These are phyloP conservation scores for Fopius arisanus DNA, from an alignment of 1,140 invertebrate species.

Conservation along the genomic window DNA sequence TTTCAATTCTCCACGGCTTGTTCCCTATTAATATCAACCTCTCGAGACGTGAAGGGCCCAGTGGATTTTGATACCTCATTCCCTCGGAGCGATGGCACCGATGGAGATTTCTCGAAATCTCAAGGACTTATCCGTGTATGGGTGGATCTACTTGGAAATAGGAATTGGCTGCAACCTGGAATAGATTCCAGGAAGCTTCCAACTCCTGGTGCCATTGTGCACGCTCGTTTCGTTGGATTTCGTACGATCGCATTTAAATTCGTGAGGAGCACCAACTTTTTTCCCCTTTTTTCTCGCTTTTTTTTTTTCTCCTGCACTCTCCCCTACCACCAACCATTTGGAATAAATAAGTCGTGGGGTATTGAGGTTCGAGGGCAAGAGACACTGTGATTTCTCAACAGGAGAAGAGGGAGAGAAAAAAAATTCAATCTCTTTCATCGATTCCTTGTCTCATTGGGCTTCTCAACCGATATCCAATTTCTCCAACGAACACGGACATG, in stretches of 20 bases:
- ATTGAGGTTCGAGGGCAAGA: neutral
- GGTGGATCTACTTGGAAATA: neutral
- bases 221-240: conserved; percentile 12
- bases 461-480: conserved; percentile 25
- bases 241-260: conserved; percentile 14
- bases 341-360: conserved; percentile 15
- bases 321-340: neutral
- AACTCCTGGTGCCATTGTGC: conserved; percentile 5
- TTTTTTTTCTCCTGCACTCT: neutral
- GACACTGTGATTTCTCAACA: neutral
- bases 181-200: conserved; percentile 12
- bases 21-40: neutral
- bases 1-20: conserved; percentile 20
- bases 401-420: neutral
- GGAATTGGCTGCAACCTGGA: conserved; percentile 8
- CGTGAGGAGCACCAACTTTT: conserved; percentile 7
- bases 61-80: neutral
- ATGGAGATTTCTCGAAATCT: conserved; percentile 9
- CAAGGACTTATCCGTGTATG: conserved; percentile 3
- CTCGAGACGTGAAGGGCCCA: neutral
- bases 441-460: conserved; percentile 19
- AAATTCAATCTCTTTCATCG: neutral
- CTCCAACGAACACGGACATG: neutral
- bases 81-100: neutral
- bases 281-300: neutral